phyloP scores from a whole-genome alignment of 1,140 invertebrate species.

The Diachasmimorpha longicaudata region DNA sequence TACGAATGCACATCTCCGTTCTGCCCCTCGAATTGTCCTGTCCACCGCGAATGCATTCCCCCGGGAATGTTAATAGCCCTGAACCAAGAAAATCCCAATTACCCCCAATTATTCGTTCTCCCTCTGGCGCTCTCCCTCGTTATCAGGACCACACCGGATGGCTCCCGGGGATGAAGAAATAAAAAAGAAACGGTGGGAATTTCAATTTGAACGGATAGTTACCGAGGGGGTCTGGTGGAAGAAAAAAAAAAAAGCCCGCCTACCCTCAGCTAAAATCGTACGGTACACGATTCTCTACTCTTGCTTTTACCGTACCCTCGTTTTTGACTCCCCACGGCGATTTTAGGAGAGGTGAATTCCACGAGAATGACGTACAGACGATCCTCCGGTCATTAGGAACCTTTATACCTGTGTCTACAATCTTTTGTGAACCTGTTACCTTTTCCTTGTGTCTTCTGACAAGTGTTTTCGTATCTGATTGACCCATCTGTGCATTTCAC shows the following conservation, averaged over 20 bases:
- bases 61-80: no score
- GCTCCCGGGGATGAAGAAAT: neutral
- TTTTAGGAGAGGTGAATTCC: neutral
- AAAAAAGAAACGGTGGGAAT: neutral
- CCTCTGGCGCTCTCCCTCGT: neutral
- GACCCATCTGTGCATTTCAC: slow-evolving; percentile 46
- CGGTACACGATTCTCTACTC: neutral
- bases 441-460: slow-evolving; percentile 46
- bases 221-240: neutral
- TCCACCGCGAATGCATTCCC: no score
- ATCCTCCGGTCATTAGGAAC: slow-evolving; percentile 45
- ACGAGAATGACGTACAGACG: neutral
- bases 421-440: slow-evolving; percentile 44
- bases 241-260: neutral
- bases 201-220: neutral
- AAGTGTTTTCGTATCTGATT: slow-evolving; percentile 58
- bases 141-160: neutral
- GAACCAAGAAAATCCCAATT: no score
- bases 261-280: neutral
- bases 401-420: slow-evolving; percentile 51
- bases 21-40: no score
- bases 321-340: neutral
- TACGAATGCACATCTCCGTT: no score
- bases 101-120: no score
- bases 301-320: neutral